Evolutionary conservation across 2,113 vertebrate genomes (phyloP).

Genomic region (Aplodontia rufa): DNA sequence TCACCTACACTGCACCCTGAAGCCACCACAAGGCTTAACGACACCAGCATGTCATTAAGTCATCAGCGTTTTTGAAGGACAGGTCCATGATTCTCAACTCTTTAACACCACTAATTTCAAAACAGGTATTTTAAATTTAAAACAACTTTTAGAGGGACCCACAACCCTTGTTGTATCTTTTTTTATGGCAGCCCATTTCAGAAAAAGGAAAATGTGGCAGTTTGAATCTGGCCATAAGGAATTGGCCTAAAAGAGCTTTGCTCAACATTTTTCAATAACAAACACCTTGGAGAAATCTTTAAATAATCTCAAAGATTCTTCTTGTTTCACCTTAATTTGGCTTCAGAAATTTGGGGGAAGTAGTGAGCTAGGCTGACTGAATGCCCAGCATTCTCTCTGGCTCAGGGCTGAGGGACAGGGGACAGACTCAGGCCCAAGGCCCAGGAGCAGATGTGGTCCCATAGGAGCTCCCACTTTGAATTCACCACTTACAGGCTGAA

Average conservation of each 20-base stretch:
- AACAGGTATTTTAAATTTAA: neutral
- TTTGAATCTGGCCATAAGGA: neutral
- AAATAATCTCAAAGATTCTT: neutral
- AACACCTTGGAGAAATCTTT: neutral
- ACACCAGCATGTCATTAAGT: neutral
- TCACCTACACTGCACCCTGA: fast-evolving
- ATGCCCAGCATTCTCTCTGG: fast-evolving
- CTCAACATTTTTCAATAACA: neutral
- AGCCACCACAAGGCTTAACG: neutral
- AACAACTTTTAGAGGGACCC: neutral
- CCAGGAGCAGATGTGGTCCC: neutral
- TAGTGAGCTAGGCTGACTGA: neutral
- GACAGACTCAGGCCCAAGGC: neutral
- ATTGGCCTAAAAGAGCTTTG: neutral
- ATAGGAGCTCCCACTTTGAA: neutral
- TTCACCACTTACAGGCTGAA: fast-evolving
- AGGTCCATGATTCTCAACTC: neutral
- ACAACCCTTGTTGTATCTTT: neutral
- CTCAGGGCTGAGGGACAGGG: neutral
- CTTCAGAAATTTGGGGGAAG: neutral
- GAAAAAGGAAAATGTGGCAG: neutral
- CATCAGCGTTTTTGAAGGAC: no score
- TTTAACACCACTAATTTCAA: neutral
- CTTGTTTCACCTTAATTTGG: neutral
- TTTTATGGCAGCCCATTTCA: neutral